Base-by-base conservation (phyloP, 1,140 invertebrate genomes). In the Caenorhabditis briggsae region DNA sequence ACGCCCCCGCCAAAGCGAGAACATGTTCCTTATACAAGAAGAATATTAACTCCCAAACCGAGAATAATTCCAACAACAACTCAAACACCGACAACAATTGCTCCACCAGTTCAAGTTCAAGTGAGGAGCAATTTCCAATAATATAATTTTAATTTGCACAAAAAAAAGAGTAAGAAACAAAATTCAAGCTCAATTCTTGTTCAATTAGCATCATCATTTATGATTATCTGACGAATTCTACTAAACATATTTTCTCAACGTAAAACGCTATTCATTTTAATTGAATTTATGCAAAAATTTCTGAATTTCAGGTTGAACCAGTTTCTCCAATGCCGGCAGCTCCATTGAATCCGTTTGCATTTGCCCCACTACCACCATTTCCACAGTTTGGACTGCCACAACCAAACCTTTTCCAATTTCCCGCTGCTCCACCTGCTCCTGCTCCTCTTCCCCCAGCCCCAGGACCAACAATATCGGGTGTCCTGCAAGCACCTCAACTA, bases 381-480 rank as follows among this genome's bases (percentile, higher is more conserved):
- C 61, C 61, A 70, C 84, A 85, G 20, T 85, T 85, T n/a, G 58
- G 16, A 18, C 55, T 85, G 20, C 84, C 84, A 18, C 84, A 85
- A 53, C 83, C 83, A 20, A 58, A 84, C 11, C 83, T 61, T 3
- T 56, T 85, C 41, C 61, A 65, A 18, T 50, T 85, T 16, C 61
- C 84, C 8, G 50, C 61, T 55, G 59, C 61, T 48, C 65, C 50
- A 20, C 18, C 50, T 14, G 50, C 50, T 53, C 58, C 56, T 25
- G 20, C 23, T 1, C 59, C 59, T 1, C 23, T 20, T 20, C 59
- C 59, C 20, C 59, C 59, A 33, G 33, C 33, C 33, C 33, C 33
- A 33, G 33, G 1, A n/a, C 56, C 56, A 23, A 20, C 59, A 50
- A 46, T 53, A 25, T 33, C 33, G 8, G 61, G 48, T 9, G 65